phyloP scores from a whole-genome alignment of 2,888 invertebrate genomes.

The Poecilobothrus nobilitatus region DNA sequence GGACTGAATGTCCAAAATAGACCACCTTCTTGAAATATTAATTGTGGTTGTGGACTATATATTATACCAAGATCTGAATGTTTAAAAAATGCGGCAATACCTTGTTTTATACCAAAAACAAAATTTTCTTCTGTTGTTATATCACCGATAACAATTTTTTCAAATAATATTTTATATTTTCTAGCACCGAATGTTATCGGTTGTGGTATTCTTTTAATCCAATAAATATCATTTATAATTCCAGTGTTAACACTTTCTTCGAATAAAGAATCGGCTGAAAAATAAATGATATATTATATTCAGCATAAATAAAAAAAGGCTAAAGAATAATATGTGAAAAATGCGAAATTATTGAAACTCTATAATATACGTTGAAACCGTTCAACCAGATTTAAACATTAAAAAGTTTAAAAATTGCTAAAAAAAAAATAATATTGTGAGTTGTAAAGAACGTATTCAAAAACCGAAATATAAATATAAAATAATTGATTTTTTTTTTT shows the following conservation, averaged over 20 bases:
- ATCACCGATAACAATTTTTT: constrained; percentile 35
- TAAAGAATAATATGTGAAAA: too few relatives aligned
- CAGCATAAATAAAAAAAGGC: too few relatives aligned
- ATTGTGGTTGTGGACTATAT: constrained; percentile 39
- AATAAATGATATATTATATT: constrained; percentile 17
- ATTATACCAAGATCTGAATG: constrained; percentile 39
- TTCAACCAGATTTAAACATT: too few relatives aligned
- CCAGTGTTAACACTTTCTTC: not conserved
- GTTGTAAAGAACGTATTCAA: too few relatives aligned
- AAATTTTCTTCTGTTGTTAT: constrained; percentile 33
- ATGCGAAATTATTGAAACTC: too few relatives aligned
- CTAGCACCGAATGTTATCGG: constrained; percentile 18
- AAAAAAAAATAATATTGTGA: too few relatives aligned
- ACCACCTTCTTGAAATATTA: constrained; percentile 43
- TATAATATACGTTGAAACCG: too few relatives aligned
- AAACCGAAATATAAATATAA: too few relatives aligned
- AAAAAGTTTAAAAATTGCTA: too few relatives aligned
- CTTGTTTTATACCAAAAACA: constrained; percentile 36
- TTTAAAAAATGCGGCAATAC: constrained; percentile 37
- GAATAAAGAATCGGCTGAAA: constrained; percentile 15
- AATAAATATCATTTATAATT: not conserved
- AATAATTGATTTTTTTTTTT: too few relatives aligned
- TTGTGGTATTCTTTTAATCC: constrained; percentile 2
- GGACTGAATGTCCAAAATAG: constrained; percentile 45
- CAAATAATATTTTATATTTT: constrained; percentile 20